phyloP scores from a whole-genome alignment of 2,797 vertebrate species.

The Galago senegalensis region DNA sequence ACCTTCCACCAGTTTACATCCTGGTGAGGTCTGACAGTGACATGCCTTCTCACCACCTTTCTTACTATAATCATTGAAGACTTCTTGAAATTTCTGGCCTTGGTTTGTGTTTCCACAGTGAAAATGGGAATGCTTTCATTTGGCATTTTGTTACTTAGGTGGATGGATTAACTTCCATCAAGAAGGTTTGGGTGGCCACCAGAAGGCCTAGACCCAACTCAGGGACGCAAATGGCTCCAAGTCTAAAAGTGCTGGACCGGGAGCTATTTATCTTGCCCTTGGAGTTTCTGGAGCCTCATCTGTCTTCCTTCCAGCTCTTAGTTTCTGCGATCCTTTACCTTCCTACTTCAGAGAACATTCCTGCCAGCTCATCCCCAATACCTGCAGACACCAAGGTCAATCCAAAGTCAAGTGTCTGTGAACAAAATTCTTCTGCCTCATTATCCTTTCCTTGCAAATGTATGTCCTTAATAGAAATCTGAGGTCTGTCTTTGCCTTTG shows the following conservation, averaged over 20 bases:
- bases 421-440: constrained; percentile 4
- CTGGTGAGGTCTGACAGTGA: background rate
- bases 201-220: background rate
- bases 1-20: background rate
- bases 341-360: background rate
- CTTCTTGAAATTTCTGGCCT: background rate
- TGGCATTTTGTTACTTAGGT: background rate
- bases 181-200: background rate
- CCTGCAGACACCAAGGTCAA: constrained; percentile 49
- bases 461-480: background rate
- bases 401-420: constrained; percentile 44
- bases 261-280: background rate
- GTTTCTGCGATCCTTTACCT: background rate
- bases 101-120: constrained; percentile 31
- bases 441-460: constrained; percentile 34
- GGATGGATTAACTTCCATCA: background rate
- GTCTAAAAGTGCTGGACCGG: background rate
- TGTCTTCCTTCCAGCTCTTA: constrained; percentile 6
- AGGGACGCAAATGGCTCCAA: background rate
- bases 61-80: background rate
- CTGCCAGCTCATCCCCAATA: background rate
- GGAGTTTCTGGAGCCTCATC: background rate
- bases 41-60: background rate
- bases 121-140: background rate
- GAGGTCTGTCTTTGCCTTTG: constrained; percentile 31